Evolutionary conservation across 2,888 invertebrate genomes (phyloP), one percentile per base, ranked within the genome.

Genomic region (Diaprepes abbreviatus): DNA sequence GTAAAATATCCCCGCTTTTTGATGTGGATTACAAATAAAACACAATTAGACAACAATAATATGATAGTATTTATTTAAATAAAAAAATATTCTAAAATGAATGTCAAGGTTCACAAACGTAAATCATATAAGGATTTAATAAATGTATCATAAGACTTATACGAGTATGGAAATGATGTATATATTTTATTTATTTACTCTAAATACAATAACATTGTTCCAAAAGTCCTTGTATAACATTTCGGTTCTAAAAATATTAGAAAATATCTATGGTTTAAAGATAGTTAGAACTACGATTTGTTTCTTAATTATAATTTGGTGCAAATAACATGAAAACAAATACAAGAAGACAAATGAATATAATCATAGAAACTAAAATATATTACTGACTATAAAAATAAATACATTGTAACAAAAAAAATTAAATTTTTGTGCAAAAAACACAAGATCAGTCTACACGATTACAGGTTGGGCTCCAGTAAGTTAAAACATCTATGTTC

Each of bases 361-460:
- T 38, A 24, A 14, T 38, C 24, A 45, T 48, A 43, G 38, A 48
- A 50, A 31, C 55, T 68, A 68, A 63, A 59, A 62, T 33, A n/a
- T n/a, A 57, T 38, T 55, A 43, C 43, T 9, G 28, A 52, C 68
- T 60, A 55, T 38, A 62, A 68, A 68, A 68, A 68, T 68, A 68
- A 68, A 68, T 68, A 68, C 59, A 21, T 45, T 45, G 57, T 63
- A 57, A 57, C 28, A 57, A 48, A 17, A 63, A 66, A n/a, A n/a
- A 16, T 52, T 38, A 14, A 45, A 33, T 63, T 17, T 52, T 40
- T 59, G 69, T 59, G 63, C 64, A 57, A 66, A 28, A 60, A 65
- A 70, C 64, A 69, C 59, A 69, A 68, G 17, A 58, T 70, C 70
- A 70, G 70, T 70, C 70, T 65, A 70, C 36, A 64, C 21, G 28